Conservation (phyloP, 1,140 invertebrate species). For the Idris sp. region DNA sequence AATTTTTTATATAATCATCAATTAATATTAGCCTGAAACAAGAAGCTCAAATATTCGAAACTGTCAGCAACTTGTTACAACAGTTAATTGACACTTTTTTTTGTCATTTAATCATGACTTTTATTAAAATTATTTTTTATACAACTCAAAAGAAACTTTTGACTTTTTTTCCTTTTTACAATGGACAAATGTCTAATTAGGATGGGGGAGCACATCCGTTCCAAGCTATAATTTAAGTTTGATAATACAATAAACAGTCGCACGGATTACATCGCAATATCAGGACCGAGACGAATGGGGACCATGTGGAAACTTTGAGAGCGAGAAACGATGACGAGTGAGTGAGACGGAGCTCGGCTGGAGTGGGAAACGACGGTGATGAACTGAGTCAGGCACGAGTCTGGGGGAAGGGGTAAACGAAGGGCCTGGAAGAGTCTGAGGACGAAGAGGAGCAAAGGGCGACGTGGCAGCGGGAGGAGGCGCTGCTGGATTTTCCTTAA, state of each 20-base stretch:
- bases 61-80: too few species aligned
- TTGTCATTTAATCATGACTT: too few species aligned
- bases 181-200: slow-evolving; percentile 5
- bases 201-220: not conserved
- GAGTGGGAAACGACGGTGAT: slow-evolving; percentile 30
- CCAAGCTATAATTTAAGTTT: slow-evolving; percentile 20
- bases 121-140: too few species aligned
- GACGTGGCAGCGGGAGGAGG: slow-evolving; percentile 55
- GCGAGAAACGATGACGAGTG: too few species aligned
- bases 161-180: slow-evolving; percentile 3
- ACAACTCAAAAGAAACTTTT: too few species aligned
- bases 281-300: slow-evolving; percentile 16
- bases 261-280: slow-evolving; percentile 52
- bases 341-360: not conserved
- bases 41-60: too few species aligned
- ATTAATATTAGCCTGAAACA: too few species aligned
- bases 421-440: slow-evolving; percentile 55
- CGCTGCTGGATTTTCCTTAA: slow-evolving; percentile 61
- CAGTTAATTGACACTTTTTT: too few species aligned
- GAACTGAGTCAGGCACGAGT: slow-evolving; percentile 37
- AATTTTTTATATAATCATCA: too few species aligned
- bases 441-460: slow-evolving; percentile 65
- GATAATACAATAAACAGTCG: slow-evolving; percentile 47
- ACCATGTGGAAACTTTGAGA: too few species aligned
- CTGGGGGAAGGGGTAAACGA: slow-evolving; percentile 20